Evolutionary conservation across 2,797 vertebrate genomes (phyloP).

Genomic region (Argentina silus): DNA sequence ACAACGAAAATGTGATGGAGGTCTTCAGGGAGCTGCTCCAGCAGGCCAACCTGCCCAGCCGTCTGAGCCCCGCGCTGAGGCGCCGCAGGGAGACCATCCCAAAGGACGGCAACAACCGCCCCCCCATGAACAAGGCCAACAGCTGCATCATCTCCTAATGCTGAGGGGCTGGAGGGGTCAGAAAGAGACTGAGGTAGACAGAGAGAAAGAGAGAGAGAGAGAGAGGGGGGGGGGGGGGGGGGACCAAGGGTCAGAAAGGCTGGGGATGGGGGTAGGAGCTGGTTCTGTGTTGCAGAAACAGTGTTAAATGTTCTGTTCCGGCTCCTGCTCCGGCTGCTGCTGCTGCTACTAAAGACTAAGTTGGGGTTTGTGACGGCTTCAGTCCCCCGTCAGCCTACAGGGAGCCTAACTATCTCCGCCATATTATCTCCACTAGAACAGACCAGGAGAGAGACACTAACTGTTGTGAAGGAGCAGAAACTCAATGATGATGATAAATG

Average conservation of each 20-base stretch:
- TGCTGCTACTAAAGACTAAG: neutral
- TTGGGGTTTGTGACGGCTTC: neutral
- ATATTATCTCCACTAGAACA: neutral
- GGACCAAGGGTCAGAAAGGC: slow-evolving; percentile 13
- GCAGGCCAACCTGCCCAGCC: slow-evolving; percentile 82
- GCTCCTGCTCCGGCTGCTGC: neutral
- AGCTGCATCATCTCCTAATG: slow-evolving; percentile 84
- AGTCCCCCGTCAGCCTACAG: neutral
- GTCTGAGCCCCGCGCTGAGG: slow-evolving; percentile 79
- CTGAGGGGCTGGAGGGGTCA: slow-evolving; percentile 7
- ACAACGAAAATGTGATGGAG: slow-evolving; percentile 85
- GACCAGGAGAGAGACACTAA: neutral
- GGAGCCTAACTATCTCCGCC: slow-evolving; percentile 7
- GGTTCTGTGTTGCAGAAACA: neutral
- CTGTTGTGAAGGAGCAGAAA: neutral
- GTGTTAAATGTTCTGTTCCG: neutral
- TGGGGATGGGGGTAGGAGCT: neutral
- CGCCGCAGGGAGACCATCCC: slow-evolving; percentile 84
- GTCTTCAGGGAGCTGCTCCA: slow-evolving; percentile 86
- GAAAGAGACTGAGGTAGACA: neutral
- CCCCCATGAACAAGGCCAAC: slow-evolving; percentile 88
- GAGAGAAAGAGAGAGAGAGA: slow-evolving; percentile 12
- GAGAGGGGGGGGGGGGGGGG: neutral
- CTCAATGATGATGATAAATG: neutral
- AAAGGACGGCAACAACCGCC: slow-evolving; percentile 70